These are phyloP conservation scores for Tubulanus polymorphus DNA, from an alignment of 2,888 invertebrate genomes.

Conservation along the genomic window DNA sequence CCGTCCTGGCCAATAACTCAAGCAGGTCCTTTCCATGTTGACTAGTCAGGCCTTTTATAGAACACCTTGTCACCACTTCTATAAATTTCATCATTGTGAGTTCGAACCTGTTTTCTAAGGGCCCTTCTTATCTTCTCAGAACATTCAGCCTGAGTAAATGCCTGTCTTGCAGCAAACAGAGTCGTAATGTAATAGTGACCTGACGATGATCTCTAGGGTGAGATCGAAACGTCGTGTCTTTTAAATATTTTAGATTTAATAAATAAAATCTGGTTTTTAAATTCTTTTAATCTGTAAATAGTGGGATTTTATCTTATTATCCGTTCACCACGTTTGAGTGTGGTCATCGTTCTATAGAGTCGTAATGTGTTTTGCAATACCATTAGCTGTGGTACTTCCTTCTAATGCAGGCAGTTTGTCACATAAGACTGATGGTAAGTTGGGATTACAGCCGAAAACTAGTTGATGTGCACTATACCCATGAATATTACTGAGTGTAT, in stretches of 20 bases:
- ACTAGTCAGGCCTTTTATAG: constrained; percentile 1
- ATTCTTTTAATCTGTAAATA: too few relatives aligned
- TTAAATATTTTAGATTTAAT: too few relatives aligned
- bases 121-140: background rate
- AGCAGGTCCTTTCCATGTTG: background rate
- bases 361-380: background rate
- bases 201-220: too few relatives aligned
- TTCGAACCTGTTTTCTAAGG: background rate
- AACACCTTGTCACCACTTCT: background rate
- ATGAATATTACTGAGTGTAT: constrained; percentile 1
- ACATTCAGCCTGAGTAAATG: constrained; percentile 5
- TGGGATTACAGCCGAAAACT: constrained; percentile 2
- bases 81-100: background rate
- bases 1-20: background rate
- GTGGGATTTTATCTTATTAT: too few relatives aligned
- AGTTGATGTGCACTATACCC: constrained; percentile 1
- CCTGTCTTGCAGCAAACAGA: background rate
- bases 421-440: background rate
- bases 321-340: too few relatives aligned
- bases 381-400: background rate
- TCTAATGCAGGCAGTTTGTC: constrained; percentile 3
- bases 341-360: too few relatives aligned
- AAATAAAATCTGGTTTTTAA: too few relatives aligned
- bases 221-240: too few relatives aligned
- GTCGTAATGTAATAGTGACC: too few relatives aligned